Evolutionary conservation across 2,113 vertebrate species (phyloP), one percentile per base, ranked within the genome.

Genomic region (Campylomormyrus tamandua): DNA sequence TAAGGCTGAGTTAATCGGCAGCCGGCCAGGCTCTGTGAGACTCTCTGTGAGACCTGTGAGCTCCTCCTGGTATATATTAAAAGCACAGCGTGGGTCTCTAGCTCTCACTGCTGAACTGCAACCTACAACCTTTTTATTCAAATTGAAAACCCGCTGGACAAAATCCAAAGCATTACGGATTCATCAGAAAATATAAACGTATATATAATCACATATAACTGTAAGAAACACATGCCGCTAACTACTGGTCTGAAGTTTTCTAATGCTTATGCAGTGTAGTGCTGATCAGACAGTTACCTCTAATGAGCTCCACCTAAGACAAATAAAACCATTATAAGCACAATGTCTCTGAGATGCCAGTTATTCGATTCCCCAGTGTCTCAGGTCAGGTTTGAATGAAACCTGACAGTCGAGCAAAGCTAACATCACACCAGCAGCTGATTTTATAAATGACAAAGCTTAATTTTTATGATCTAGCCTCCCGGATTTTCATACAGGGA

Each of bases 1-100:
- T n/a, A 49, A 89, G 91, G 92, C 90, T 62, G 90, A 90, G 91
- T 92, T 93, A 90, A 85, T 17, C 89, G 4, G 46, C 80, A 91
- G 84, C 90, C 39, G 35, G 31, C 13, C 90, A 83, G 90, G 88
- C 74, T 88, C 88, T 91, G 92, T 91, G 91, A 90, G 3, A 42
- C 39, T 42, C 39, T 42, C 39, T 42, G 39, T 42, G 39, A 93
- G 93, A 95, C n/a, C 77, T 92, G 92, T 94, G 92, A 92, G 92
- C 95, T 93, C 94, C 93, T 94, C 92, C 94, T 95, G 94, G 93
- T 92, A 91, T 90, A 93, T 94, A 93, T 93, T 93, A 94, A 95
- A 95, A 94, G 90, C 93, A 46, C 87, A 39, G 48, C 39, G 7
- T 52, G 50, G 85, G 89, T 19, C 77, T 56, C 52, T 90, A 70